Evolutionary conservation across 2,888 invertebrate species (phyloP).

Genomic region (Laspeyria flexula): DNA sequence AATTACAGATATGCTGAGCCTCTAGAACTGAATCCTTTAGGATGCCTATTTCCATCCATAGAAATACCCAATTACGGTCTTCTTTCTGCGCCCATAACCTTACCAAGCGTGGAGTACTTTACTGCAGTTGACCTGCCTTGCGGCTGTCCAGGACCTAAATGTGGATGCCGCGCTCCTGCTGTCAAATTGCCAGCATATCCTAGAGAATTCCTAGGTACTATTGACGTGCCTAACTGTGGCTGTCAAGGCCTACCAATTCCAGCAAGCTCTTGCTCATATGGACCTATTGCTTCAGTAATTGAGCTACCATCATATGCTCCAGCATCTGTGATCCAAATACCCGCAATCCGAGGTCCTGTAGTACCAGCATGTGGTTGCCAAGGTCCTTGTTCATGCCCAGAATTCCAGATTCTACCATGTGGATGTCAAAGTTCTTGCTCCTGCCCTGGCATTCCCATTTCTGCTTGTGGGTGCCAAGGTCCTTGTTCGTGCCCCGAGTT

Average conservation of each 20-base stretch:
- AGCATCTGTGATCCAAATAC: not conserved
- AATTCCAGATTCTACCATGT: conserved; percentile 4
- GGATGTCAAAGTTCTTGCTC: conserved; percentile 10
- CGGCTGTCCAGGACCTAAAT: conserved; percentile 28
- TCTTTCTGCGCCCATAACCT: conserved; percentile 7
- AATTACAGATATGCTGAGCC: conserved; percentile 33
- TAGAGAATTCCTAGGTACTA: conserved; percentile 6
- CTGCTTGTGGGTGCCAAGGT: conserved; percentile 9
- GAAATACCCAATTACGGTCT: conserved; percentile 23
- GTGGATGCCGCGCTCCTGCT: conserved; percentile 28
- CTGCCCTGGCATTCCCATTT: conserved; percentile 1
- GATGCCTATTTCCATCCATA: conserved; percentile 26
- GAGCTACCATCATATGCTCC: conserved; percentile 33
- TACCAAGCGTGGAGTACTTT: conserved; percentile 20
- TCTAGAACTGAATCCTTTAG: conserved; percentile 27
- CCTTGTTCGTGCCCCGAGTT: conserved; percentile 4
- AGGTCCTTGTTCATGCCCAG: conserved; percentile 14
- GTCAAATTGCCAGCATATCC: conserved; percentile 31
- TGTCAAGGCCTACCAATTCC: conserved; percentile 16
- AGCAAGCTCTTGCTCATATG: conserved; percentile 1
- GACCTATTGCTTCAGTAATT: conserved; percentile 23
- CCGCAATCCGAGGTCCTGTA: not conserved
- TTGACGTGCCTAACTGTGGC: conserved; percentile 36
- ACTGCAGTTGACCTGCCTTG: conserved; percentile 28
- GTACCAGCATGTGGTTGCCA: conserved; percentile 1